A percentile compares a stretch with the other conserved stretches of the same genome.
These are phyloP conservation scores for Oligia strigilis DNA, from an alignment of 2,888 invertebrate species.

Conservation along the genomic window DNA sequence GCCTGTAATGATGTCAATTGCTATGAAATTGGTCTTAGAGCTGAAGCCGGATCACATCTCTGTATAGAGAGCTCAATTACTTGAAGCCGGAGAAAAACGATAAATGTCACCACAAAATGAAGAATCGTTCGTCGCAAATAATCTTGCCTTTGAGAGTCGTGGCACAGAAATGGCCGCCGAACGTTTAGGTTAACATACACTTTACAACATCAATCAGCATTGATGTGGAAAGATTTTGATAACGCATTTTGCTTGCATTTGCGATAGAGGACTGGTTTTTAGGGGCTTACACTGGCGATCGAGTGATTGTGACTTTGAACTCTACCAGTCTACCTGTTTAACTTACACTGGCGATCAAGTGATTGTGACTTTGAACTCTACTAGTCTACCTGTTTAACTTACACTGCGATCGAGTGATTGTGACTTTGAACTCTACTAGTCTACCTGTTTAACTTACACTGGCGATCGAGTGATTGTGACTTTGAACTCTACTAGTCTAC, in stretches of 20 bases:
- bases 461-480: too few species aligned
- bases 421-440: too few species aligned
- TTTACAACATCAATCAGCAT: conserved; percentile 8
- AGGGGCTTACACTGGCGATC: not conserved
- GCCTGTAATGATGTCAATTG: conserved; percentile 84
- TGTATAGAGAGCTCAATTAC: conserved; percentile 84
- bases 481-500: too few species aligned
- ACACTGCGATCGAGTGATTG: too few species aligned
- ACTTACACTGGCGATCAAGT: too few species aligned
- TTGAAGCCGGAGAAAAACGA: conserved; percentile 84
- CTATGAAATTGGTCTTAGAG: conserved; percentile 82
- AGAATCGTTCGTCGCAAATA: conserved; percentile 76
- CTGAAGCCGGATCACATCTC: conserved; percentile 79
- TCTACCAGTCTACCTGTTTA: not conserved
- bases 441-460: too few species aligned
- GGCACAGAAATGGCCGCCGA: conserved; percentile 68
- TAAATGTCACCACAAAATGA: conserved; percentile 88
- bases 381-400: too few species aligned
- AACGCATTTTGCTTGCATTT: conserved; percentile 3
- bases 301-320: not conserved
- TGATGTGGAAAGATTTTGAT: conserved; percentile 30
- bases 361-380: too few species aligned
- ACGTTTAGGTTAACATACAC: conserved; percentile 40
- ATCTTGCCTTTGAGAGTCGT: conserved; percentile 64
- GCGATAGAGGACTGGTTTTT: not conserved